phyloP scores from a whole-genome alignment of 1,140 invertebrate species.

The Plodia interpunctella region DNA sequence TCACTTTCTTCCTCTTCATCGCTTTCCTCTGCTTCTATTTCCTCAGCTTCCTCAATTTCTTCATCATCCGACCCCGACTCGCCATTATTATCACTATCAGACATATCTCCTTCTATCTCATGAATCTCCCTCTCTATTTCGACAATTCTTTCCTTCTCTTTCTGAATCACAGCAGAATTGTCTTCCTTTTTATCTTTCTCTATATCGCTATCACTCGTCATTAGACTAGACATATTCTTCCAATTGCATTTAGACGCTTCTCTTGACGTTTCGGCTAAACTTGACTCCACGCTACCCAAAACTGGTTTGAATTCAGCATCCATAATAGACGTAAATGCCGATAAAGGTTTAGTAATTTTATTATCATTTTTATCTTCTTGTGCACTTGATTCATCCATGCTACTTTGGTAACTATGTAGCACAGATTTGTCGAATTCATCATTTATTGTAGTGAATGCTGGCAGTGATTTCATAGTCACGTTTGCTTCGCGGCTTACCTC shows the following conservation, averaged over 20 bases:
- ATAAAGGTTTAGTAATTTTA: slow-evolving; percentile 20
- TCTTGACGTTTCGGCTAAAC: slow-evolving; percentile 26
- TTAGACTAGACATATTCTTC: slow-evolving; percentile 29
- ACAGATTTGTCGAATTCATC: slow-evolving; percentile 35
- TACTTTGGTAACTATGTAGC: slow-evolving; percentile 31
- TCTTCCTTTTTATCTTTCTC: slow-evolving; percentile 44
- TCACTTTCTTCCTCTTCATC: slow-evolving; percentile 23
- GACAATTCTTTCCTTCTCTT: slow-evolving; percentile 61
- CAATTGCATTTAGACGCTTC: slow-evolving; percentile 24
- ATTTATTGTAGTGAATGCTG: slow-evolving; percentile 29
- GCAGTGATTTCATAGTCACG: slow-evolving; percentile 11
- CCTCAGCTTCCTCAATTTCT: slow-evolving; percentile 27
- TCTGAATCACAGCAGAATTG: slow-evolving; percentile 48
- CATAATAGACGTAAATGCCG: slow-evolving; percentile 34
- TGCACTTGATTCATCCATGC: slow-evolving; percentile 23
- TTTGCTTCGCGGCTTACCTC: neutral
- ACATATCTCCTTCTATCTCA: slow-evolving; percentile 59
- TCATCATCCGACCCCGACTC: slow-evolving; percentile 20
- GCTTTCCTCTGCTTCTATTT: slow-evolving; percentile 30
- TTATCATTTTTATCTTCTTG: slow-evolving; percentile 28
- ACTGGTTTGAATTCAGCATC: slow-evolving; percentile 30
- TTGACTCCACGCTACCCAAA: slow-evolving; percentile 18
- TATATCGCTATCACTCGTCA: slow-evolving; percentile 60
- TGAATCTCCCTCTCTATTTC: slow-evolving; percentile 62
- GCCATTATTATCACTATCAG: slow-evolving; percentile 34